Evolutionary conservation across 2,113 vertebrate species (phyloP).

Genomic region (Cisticola juncidis): DNA sequence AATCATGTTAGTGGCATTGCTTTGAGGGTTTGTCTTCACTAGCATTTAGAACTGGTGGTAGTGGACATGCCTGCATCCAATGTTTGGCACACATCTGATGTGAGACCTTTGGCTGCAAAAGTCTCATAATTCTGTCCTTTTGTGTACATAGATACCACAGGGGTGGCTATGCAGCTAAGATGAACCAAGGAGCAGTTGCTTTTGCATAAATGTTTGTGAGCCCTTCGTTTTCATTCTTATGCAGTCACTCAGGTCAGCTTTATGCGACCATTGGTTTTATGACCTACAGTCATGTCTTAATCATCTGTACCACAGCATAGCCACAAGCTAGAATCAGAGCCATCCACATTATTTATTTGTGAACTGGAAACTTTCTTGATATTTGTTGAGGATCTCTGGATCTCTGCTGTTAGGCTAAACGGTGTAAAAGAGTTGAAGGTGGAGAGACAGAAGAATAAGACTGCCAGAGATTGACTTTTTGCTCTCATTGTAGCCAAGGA

Average conservation of each 20-base stretch:
- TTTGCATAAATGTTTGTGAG: not conserved
- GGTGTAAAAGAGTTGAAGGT: not conserved
- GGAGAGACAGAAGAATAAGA: not conserved
- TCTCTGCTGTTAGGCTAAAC: not conserved
- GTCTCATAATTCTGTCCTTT: not conserved
- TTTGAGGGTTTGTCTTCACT: not conserved
- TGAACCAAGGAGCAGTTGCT: not conserved
- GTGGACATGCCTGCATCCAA: not conserved
- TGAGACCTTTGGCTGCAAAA: not conserved
- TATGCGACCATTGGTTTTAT: not conserved
- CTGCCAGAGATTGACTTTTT: not conserved
- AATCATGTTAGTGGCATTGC: not conserved
- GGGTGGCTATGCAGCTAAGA: not conserved
- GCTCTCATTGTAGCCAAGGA: not conserved
- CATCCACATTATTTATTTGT: not conserved
- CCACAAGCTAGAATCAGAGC: not conserved
- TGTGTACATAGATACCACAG: not conserved
- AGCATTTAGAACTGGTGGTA: not conserved
- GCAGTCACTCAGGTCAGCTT: not conserved
- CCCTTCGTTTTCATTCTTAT: not conserved
- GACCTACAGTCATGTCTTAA: not conserved
- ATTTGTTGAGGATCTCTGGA: not conserved
- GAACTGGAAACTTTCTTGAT: not conserved
- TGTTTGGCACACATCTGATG: not conserved
- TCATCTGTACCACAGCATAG: not conserved